Evolutionary conservation across 1,140 invertebrate species (phyloP).

Genomic region (Venturia canescens): DNA sequence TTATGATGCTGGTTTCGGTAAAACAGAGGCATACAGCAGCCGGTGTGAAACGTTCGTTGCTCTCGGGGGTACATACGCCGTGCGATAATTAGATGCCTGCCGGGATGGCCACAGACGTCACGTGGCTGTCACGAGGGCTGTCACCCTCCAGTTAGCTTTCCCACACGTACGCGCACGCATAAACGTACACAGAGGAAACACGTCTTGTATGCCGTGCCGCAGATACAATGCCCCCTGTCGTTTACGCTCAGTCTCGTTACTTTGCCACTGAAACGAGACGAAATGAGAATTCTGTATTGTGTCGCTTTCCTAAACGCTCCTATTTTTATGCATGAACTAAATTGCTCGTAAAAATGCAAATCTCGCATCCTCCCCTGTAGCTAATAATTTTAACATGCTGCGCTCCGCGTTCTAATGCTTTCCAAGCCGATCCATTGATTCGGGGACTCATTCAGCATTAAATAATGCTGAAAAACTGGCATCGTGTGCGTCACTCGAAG

Average conservation of each 20-base stretch:
- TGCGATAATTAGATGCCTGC: constrained; percentile 73
- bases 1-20: constrained; percentile 10
- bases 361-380: too few species aligned
- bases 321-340: constrained; percentile 6
- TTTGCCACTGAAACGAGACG: constrained; percentile 4
- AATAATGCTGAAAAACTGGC: too few species aligned
- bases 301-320: background rate
- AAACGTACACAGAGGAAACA: background rate
- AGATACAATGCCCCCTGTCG: constrained; percentile 9
- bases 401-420: too few species aligned
- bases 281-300: constrained; percentile 27
- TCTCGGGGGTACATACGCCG: constrained; percentile 53
- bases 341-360: background rate
- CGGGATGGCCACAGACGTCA: constrained; percentile 73
- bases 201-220: background rate
- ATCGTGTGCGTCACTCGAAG: too few species aligned
- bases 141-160: constrained; percentile 69
- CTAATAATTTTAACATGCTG: too few species aligned
- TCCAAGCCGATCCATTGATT: too few species aligned
- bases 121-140: constrained; percentile 73
- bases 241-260: background rate
- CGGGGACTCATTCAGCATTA: too few species aligned
- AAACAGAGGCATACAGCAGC: constrained; percentile 55
- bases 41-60: constrained; percentile 54
- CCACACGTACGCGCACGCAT: constrained; percentile 45